Conservation (phyloP, 1,140 invertebrate species). For the Saccostrea cuccullata region DNA sequence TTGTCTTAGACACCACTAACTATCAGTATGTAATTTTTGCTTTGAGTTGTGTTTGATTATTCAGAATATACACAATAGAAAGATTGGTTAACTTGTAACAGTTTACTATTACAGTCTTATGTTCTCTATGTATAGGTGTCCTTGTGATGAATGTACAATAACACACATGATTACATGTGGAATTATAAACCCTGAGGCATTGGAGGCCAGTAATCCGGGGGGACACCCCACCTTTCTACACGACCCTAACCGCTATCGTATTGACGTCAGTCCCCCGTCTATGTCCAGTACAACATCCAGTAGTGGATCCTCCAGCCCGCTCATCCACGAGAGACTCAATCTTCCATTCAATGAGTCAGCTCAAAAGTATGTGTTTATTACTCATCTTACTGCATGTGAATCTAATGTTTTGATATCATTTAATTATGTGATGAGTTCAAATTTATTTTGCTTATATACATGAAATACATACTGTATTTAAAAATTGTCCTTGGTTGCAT, state of each 20-base stretch:
- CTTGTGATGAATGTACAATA: conserved; percentile 79
- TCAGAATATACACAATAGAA: too few relatives aligned
- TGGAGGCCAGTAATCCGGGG: conserved; percentile 61
- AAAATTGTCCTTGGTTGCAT: too few relatives aligned
- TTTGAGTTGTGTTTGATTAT: too few relatives aligned
- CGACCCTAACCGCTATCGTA: conserved; percentile 71
- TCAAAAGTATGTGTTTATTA: conserved; percentile 57
- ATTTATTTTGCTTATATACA: too few relatives aligned
- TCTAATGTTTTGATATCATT: too few relatives aligned
- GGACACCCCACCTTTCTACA: conserved; percentile 69
- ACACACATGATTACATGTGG: conserved; percentile 78
- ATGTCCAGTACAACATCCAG: conserved; percentile 77
- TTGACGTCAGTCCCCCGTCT: conserved; percentile 76
- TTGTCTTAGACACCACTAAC: too few relatives aligned
- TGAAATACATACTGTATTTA: too few relatives aligned
- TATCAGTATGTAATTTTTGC: too few relatives aligned
- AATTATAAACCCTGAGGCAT: conserved; percentile 75
- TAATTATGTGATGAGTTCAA: too few relatives aligned
- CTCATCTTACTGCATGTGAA: background rate
- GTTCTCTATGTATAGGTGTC: conserved; percentile 72
- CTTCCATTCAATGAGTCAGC: conserved; percentile 65
- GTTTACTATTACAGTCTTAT: too few relatives aligned
- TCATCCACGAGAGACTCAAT: conserved; percentile 69
- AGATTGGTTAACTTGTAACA: too few relatives aligned
- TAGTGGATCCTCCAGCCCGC: conserved; percentile 75